Conservation (phyloP, 2,113 vertebrate genomes). For the Daubentonia madagascariensis region DNA sequence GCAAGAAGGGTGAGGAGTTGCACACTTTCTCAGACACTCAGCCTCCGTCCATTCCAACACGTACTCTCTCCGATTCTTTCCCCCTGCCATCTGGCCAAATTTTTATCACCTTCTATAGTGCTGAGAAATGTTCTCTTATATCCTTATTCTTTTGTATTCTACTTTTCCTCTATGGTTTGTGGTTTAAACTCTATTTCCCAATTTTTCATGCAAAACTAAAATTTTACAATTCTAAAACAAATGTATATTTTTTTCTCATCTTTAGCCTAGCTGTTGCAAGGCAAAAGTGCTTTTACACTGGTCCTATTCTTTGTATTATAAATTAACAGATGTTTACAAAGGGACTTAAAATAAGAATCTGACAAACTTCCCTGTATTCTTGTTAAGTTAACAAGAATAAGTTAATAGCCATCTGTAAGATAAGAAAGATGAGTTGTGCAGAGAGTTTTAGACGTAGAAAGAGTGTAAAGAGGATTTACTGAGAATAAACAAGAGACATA, state of each 20-base stretch:
- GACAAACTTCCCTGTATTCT: background rate
- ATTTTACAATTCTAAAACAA: slow-evolving; percentile 26
- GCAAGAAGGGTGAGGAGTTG: background rate
- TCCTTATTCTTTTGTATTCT: background rate
- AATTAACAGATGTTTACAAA: background rate
- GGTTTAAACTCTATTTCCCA: background rate
- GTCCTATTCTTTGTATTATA: background rate
- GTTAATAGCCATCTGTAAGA: background rate
- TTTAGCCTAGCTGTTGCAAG: background rate
- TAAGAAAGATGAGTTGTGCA: background rate
- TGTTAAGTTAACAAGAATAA: background rate
- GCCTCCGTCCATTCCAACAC: background rate
- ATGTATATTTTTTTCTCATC: background rate
- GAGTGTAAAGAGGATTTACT: background rate
- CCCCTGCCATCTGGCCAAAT: background rate
- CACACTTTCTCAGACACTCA: background rate
- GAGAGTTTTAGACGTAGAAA: background rate
- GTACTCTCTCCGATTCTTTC: background rate
- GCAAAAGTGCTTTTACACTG: background rate
- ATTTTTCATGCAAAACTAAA: slow-evolving; percentile 1
- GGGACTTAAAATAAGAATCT: background rate
- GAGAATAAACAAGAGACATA: background rate
- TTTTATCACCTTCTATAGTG: background rate
- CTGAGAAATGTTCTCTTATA: background rate
- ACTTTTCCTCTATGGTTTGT: background rate